Base-by-base conservation (phyloP, 2,113 vertebrate genomes). In the Pteruthius melanotis region DNA sequence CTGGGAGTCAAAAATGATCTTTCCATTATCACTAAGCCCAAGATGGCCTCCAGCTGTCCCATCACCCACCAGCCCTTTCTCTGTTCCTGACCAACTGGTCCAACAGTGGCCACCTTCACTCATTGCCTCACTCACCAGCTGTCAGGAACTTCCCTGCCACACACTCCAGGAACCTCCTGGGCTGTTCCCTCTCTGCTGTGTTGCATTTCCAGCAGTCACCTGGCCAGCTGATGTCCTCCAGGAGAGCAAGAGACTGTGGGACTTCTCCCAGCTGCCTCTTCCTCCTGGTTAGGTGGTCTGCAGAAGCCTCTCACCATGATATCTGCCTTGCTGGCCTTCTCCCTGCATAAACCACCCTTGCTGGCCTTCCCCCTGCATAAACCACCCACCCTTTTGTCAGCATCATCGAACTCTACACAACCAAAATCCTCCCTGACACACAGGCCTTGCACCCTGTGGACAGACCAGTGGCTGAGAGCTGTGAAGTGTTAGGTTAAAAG, bases 401-500 rank as follows among this genome's bases (percentile, higher is more conserved):
- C 15, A 49, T 40, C 26, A 35, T 49, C 39, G 28, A 35, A 22
- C 8, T 70, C 26, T 50, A 13, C 15, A 28, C 42, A 76, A 37
- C 35, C n/a, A 47, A 53, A 61, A 40, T 13, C 10, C 9, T 54
- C 26, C 21, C 16, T 68, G 13, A 31, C 44, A 39, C 10, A 31
- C 2, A 60, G 6, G n/a, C 22, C 60, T 59, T 90, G 24, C 39
- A 31, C 83, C 70, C 60, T 69, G 33, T 3, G 7, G 69, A 71
- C 40, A 76, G 15, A 81, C n/a, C 31, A 52, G 65, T 65, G 65
- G 54, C 50, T 91, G 57, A 93, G 54, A 84, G 80, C 39, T 70
- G 70, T 35, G 35, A 83, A 93, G 13, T 19, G 20, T 82, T 92
- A 65, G 64, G 69, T 59, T 93, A 61, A 91, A 91, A 64, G 13